Base-by-base conservation (phyloP, 1,140 invertebrate genomes). In the Drosophila yakuba region DNA sequence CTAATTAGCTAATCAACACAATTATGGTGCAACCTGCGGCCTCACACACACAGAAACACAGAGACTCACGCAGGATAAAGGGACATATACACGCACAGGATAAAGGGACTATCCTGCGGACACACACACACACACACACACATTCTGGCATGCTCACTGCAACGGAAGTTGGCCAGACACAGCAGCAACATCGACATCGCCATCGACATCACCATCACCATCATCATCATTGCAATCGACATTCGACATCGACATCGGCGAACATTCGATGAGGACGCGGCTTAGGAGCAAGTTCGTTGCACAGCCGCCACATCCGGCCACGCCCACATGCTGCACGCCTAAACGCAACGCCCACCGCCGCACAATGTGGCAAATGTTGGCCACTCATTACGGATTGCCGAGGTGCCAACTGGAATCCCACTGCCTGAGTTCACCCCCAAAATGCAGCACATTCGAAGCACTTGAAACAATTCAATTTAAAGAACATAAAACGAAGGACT, bases 1-100 rank as follows among this genome's bases (percentile, higher is more conserved):
- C 84, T 88, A 88, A 88, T 88, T 88, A 89, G 73, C 77, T 88
- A 88, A 88, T 88, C 83, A 89, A 89, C 84, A 78, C 83, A 88
- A 89, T 89, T 89, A 88, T 76, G 78, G 56, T 63, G 38, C 79
- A 64, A 52, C 43, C 71, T 52, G 58, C 50, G 62, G 56, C 61
- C 45, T 50, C 12, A 43, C 15, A 38, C 28, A 39, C 17, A 20
- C 36, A 38, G 11, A 38, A 11, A 12, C 12, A 38, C 36, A 11
- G 2, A 38, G 11, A 2, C 36, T 5, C 12, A 39, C 38, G 2
- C 38, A 44, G 39, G 36, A 62, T 41, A 47, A 45, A 39, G 25
- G 23, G 11, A 39, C 38, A 39, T 14, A 8, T 32, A 8, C 32
- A 32, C 32, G 7, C 32, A 2, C 38, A 44, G 39, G 36, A 62